Evolutionary conservation across 2,888 invertebrate genomes (phyloP), one percentile per base, ranked within the genome.

Genomic region (Cataglyphis albicans): DNA sequence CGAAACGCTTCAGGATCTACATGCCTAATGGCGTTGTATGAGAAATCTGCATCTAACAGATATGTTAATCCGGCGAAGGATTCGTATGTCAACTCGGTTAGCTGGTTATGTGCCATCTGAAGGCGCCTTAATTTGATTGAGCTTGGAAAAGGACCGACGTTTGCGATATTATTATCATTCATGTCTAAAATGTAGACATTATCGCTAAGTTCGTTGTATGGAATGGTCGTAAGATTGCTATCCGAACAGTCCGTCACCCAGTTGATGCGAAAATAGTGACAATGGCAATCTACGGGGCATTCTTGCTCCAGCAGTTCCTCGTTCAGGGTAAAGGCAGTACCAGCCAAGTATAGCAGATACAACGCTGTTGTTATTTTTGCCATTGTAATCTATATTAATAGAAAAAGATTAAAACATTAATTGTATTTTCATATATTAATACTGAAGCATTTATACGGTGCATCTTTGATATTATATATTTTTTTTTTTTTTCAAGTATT

Each of bases 161-260:
- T 95, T 1, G 95, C 96, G 86, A 97, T 96, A 88, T 96, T 96
- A 93, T 97, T 97, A 59, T 96, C 97, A 92, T 97, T 97, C 93
- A 97, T 95, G 90, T 97, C 97, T 88, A 97, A 94, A 85, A 97
- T 95, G 94, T 97, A 97, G 67, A 97, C 97, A 92, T 97, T 96
- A 57, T 95, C 95, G 91, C 97, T 97, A 82, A 97, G 95, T 90
- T 97, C 97, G 76, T 96, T 96, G 91, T 96, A 96, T 0, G 97
- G 97, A 41, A 97, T 96, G 84, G 95, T 95, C 0, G 97, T 97
- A 81, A 97, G 95, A 94, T 97, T 97, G 94, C 97, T 97, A 91
- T 97, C 97, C 0, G 97, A 97, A 91, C 97, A 97, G 92, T 97
- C 97, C 1, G 97, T 97, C 90, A 97, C 97, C 97, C 97, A 97